A percentile compares a stretch with the other conserved stretches of the same genome.
These are phyloP conservation scores for Andrena trimmerana DNA, from an alignment of 2,888 invertebrate genomes.

Conservation along the genomic window DNA sequence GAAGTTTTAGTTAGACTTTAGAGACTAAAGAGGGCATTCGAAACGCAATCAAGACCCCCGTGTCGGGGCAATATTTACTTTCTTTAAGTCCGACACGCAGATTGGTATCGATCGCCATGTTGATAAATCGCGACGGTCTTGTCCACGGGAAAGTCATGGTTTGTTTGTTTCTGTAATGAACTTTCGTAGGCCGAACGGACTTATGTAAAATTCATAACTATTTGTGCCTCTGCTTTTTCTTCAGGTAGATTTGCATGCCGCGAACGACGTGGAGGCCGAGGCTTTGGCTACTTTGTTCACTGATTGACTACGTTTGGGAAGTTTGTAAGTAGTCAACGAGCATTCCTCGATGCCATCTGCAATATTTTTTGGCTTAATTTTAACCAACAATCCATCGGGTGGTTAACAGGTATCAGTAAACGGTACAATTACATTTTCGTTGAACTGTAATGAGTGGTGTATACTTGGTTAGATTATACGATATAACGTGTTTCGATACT, in stretches of 20 bases:
- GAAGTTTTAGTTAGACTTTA: slow-evolving; percentile 44
- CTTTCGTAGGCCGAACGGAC: background rate
- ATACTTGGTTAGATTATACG: too few species aligned
- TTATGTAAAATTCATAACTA: background rate
- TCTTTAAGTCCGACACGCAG: background rate
- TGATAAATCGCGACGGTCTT: background rate
- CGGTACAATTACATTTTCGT: too few species aligned
- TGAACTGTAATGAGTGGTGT: too few species aligned
- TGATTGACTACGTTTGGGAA: too few species aligned
- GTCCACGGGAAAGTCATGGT: too few species aligned
- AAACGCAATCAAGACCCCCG: slow-evolving; percentile 15
- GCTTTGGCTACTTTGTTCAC: background rate
- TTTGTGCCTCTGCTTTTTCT: background rate
- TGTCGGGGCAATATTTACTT: slow-evolving; percentile 12
- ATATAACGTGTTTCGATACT: too few species aligned
- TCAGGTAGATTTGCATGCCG: background rate
- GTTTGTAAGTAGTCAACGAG: too few species aligned
- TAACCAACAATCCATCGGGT: too few species aligned
- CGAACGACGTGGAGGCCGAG: background rate
- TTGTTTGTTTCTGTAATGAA: background rate
- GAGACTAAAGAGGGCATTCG: slow-evolving; percentile 39
- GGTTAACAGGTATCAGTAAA: too few species aligned
- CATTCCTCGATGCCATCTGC: too few species aligned
- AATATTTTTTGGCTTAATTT: too few species aligned
- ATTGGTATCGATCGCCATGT: slow-evolving; percentile 3